phyloP scores from a whole-genome alignment of 1,140 invertebrate genomes.

The Tigriopus japonicus region DNA sequence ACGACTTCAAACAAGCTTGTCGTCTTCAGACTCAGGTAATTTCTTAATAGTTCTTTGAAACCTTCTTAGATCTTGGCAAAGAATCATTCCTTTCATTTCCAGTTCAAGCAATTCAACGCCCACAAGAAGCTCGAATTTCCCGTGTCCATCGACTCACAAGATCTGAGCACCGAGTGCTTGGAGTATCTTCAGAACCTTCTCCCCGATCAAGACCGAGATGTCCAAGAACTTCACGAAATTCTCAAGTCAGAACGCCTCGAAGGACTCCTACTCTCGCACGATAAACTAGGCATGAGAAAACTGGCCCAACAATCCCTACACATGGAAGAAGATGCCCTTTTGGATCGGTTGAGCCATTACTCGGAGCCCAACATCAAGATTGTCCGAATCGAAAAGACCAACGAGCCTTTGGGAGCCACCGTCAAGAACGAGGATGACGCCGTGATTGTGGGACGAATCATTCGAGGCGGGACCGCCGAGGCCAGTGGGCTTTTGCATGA shows the following conservation, averaged over 20 bases:
- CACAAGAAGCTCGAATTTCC: too few species aligned
- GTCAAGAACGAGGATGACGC: slow-evolving; percentile 81
- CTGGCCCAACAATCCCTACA: slow-evolving; percentile 16
- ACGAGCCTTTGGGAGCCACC: slow-evolving; percentile 85
- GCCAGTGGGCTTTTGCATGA: slow-evolving; percentile 84
- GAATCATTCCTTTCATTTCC: too few species aligned
- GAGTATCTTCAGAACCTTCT: not conserved
- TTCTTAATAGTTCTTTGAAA: too few species aligned
- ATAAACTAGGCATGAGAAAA: not conserved
- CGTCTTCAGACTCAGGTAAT: too few species aligned
- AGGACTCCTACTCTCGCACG: slow-evolving; percentile 34
- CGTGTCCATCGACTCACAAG: too few species aligned
- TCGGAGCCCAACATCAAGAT: slow-evolving; percentile 72
- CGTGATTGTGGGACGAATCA: slow-evolving; percentile 84
- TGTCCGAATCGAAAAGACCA: slow-evolving; percentile 90
- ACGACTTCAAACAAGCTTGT: too few species aligned
- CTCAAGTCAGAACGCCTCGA: slow-evolving; percentile 57
- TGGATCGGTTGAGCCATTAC: slow-evolving; percentile 29
- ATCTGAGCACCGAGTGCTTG: too few species aligned
- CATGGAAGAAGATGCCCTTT: slow-evolving; percentile 24
- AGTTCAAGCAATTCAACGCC: too few species aligned
- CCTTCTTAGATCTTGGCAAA: too few species aligned
- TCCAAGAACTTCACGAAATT: slow-evolving; percentile 44
- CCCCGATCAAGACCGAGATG: slow-evolving; percentile 26
- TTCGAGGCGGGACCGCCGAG: slow-evolving; percentile 82